Evolutionary conservation across 35 echinoderm and acorn worm species (phyloP), one percentile per base, ranked within the genome.

Genomic region (Lytechinus variegatus): DNA sequence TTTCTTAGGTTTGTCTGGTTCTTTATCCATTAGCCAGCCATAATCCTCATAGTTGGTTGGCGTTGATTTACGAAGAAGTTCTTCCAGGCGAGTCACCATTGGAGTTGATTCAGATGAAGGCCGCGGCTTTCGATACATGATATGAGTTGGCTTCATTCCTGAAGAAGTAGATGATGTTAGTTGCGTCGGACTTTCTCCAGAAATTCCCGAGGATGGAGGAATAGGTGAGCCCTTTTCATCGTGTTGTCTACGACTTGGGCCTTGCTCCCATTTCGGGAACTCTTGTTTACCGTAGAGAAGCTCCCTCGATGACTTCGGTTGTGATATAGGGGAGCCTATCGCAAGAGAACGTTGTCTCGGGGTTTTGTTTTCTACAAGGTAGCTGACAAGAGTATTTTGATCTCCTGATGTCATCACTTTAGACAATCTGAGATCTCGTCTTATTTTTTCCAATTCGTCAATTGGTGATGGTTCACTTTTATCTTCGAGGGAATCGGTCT

Each of bases 1-100:
- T 28, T 12, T 93, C 21, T 54, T 57, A 1, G 52, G 92, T 55
- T 16, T 93, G 8, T 93, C 53, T 93, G 92, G 92, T 24, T 11
- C 28, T 93, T 93, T 93, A 19, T 57, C 92, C 92, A 93, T 93
- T 9, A 93, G 52, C 92, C 92, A 93, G 3, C 92, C 54, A 10
- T 93, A 93, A 57, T 93, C 53, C 21, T 11, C 92, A 28, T 93
- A 93, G 9, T 29, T 13, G 4, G 92, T 93, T 57, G 92, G 92
- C n/a, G 29, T 33, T 14, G 53, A 57, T 93, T 93, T 93, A 11
- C 87, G 21, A 10, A 95, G 54, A 27, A 96, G 79, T 33, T 96
- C 96, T 61, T 94, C 94, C 9, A 96, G 94, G 94, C 96, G 96
- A n/a, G 96, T 96, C 21, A 96, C 87, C 96, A 96, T 96, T 52